Evolutionary conservation across 1,140 invertebrate genomes (phyloP).

Genomic region (Panagrolaimus sp.): DNA sequence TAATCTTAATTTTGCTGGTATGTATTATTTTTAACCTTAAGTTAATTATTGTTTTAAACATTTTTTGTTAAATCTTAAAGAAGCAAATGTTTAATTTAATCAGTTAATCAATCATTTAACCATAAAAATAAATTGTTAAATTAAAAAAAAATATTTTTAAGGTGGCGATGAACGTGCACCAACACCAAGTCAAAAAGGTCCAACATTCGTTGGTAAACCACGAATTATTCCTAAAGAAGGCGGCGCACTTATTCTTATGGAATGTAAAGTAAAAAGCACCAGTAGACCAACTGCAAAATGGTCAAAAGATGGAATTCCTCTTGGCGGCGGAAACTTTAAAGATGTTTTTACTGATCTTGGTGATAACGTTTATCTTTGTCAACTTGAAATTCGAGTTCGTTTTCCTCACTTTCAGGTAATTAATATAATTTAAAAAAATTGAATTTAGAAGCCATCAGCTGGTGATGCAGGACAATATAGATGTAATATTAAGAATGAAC

Average conservation of each 20-base stretch:
- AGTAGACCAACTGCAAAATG: conserved; percentile 80
- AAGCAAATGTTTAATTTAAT: too few species aligned
- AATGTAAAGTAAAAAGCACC: conserved; percentile 85
- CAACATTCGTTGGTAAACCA: conserved; percentile 90
- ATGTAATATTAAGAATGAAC: conserved; percentile 89
- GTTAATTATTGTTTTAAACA: too few species aligned
- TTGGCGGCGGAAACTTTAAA: conserved; percentile 77
- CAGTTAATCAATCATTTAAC: too few species aligned
- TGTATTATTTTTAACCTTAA: too few species aligned
- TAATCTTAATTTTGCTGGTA: conserved; percentile 97
- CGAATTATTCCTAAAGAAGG: conserved; percentile 93
- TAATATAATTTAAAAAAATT: conserved; percentile 23
- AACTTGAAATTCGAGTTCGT: conserved; percentile 73
- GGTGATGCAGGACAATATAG: conserved; percentile 95
- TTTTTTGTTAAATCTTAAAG: too few species aligned
- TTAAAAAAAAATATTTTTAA: too few species aligned
- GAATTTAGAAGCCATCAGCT: conserved; percentile 73
- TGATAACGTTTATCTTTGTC: conserved; percentile 79
- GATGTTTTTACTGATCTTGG: conserved; percentile 77
- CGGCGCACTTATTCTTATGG: conserved; percentile 82
- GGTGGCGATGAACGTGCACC: conserved; percentile 70
- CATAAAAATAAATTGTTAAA: too few species aligned
- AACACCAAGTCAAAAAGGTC: conserved; percentile 71
- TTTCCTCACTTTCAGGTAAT: not conserved
- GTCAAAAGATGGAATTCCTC: conserved; percentile 70